Evolutionary conservation across 30 jellyfish, hydroid and myxozoan species (phyloP).

Genomic region (Chironex yamaguchii): DNA sequence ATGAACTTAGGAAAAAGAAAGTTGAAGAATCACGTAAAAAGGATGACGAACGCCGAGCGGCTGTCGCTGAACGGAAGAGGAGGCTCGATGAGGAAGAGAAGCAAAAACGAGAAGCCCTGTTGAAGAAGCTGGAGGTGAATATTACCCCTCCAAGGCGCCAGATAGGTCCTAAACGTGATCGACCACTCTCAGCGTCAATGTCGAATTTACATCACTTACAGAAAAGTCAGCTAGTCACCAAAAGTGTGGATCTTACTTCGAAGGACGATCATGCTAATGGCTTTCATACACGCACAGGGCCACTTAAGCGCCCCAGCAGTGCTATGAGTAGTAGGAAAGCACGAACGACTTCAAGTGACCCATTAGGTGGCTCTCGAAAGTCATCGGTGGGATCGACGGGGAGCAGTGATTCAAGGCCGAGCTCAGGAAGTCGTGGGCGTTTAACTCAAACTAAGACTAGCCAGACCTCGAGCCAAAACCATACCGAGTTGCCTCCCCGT

Average conservation of each 20-base stretch:
- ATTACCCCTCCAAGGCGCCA: constrained; percentile 64
- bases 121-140: constrained; percentile 63
- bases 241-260: not conserved
- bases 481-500: not conserved
- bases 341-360: not conserved
- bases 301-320: constrained; percentile 30
- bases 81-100: constrained; percentile 73
- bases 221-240: not conserved
- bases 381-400: not conserved
- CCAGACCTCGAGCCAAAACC: not conserved
- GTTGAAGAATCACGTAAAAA: constrained; percentile 64
- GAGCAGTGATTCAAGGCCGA: not conserved
- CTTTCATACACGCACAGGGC: not conserved
- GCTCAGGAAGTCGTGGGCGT: no score
- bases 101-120: constrained; percentile 61
- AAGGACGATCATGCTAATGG: not conserved
- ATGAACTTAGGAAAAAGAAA: constrained; percentile 70
- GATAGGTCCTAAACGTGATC: constrained; percentile 70
- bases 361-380: not conserved
- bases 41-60: constrained; percentile 82
- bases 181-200: constrained; percentile 79
- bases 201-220: constrained; percentile 8
- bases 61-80: constrained; percentile 75
- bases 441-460: not conserved
- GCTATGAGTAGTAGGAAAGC: not conserved